phyloP scores from a whole-genome alignment of 2,888 invertebrate species.

The Clanis bilineata region DNA sequence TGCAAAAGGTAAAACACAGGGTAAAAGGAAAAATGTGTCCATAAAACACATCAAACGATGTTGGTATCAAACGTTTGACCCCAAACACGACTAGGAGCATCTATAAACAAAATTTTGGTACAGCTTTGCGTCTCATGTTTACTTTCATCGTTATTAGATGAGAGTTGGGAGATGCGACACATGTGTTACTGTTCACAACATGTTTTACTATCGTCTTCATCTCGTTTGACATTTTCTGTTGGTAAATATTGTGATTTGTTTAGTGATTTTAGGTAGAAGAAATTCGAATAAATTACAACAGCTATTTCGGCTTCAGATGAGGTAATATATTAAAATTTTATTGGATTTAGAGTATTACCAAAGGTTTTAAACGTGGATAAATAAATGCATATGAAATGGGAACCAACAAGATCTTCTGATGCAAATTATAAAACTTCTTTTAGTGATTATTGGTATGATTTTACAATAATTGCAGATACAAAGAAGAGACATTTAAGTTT shows the following conservation, averaged over 20 bases:
- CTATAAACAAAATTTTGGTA: constrained; percentile 51
- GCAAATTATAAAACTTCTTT: no score
- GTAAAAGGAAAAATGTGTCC: constrained; percentile 37
- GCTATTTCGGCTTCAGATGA: background rate
- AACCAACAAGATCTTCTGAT: background rate
- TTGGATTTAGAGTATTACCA: background rate
- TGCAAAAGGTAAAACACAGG: constrained; percentile 23
- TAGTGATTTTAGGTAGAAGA: background rate
- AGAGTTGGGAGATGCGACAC: constrained; percentile 36
- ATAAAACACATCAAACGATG: constrained; percentile 70
- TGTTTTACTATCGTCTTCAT: constrained; percentile 43
- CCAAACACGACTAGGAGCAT: constrained; percentile 65
- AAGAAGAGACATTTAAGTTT: background rate
- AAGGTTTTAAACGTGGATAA: no score
- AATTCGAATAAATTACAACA: background rate
- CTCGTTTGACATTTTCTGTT: constrained; percentile 24
- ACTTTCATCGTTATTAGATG: constrained; percentile 44
- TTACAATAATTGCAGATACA: background rate
- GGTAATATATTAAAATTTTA: background rate
- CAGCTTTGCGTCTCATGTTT: constrained; percentile 58
- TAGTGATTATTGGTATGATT: no score
- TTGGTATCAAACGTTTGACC: constrained; percentile 64
- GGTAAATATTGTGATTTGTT: background rate
- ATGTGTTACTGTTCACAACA: constrained; percentile 47
- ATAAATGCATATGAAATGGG: background rate